Conservation (phyloP, 1,140 invertebrate species). For the Drosophila busckii region DNA sequence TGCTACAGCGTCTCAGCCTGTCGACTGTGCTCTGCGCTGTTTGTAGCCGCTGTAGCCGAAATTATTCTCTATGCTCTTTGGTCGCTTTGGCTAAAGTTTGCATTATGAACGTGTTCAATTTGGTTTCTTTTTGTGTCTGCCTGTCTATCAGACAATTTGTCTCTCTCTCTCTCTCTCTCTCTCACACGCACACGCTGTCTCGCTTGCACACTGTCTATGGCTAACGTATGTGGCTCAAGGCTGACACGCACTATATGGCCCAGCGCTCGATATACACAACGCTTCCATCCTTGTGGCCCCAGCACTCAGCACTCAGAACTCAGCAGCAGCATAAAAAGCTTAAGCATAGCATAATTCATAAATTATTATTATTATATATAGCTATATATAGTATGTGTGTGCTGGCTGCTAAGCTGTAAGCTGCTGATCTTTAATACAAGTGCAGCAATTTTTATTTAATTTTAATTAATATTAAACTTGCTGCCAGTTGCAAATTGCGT, state of each 20-base stretch:
- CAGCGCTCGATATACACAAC: too few relatives aligned
- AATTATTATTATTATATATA: too few relatives aligned
- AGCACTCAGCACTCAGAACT: too few relatives aligned
- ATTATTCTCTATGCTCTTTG: conserved; percentile 21
- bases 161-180: background rate
- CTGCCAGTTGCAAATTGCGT: background rate
- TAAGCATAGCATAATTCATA: too few relatives aligned
- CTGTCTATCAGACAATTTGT: conserved; percentile 16
- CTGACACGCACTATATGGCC: conserved; percentile 33
- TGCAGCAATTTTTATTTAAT: too few relatives aligned
- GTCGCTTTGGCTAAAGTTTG: conserved; percentile 47
- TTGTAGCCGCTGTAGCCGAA: conserved; percentile 11
- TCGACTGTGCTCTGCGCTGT: background rate
- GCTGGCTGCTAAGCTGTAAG: too few relatives aligned
- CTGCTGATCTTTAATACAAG: too few relatives aligned
- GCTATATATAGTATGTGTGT: too few relatives aligned
- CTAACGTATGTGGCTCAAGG: conserved; percentile 38
- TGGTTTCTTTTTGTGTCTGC: conserved; percentile 27
- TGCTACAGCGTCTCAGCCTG: too few relatives aligned
- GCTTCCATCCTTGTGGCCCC: too few relatives aligned
- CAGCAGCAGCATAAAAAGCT: too few relatives aligned
- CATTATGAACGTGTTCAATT: conserved; percentile 54
- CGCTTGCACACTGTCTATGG: conserved; percentile 4
- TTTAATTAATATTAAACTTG: too few relatives aligned
- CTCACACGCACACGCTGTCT: background rate